Evolutionary conservation across 2,888 invertebrate genomes (phyloP).

Genomic region (Arge pagana): DNA sequence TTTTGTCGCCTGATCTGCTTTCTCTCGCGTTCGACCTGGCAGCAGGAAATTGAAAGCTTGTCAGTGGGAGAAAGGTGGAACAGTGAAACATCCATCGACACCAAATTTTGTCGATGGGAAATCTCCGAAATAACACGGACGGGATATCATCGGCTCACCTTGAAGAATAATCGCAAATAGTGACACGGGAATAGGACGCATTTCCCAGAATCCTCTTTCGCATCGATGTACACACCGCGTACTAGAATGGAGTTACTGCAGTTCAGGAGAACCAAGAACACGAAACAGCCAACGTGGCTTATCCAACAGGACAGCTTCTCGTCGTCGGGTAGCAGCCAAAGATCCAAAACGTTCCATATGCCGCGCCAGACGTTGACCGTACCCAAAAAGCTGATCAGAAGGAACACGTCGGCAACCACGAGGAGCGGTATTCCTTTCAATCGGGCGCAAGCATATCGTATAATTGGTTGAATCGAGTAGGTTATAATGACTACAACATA

Average conservation of each 20-base stretch:
- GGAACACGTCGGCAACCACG: constrained; percentile 75
- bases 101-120: neutral
- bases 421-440: constrained; percentile 71
- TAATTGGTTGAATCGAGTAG: constrained; percentile 75
- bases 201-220: constrained; percentile 80
- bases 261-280: constrained; percentile 77
- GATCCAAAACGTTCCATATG: constrained; percentile 80
- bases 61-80: neutral
- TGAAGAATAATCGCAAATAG: constrained; percentile 78
- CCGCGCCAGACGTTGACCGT: constrained; percentile 90
- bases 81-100: neutral
- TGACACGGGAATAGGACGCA: constrained; percentile 85
- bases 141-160: constrained; percentile 47
- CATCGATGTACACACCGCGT: constrained; percentile 86
- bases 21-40: constrained; percentile 53
- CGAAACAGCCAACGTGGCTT: constrained; percentile 75
- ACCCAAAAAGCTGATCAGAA: constrained; percentile 76
- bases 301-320: constrained; percentile 79
- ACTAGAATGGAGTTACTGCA: constrained; percentile 87
- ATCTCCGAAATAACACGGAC: neutral
- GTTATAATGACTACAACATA: constrained; percentile 74
- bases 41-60: neutral
- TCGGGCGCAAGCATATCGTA: constrained; percentile 72
- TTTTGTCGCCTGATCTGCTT: constrained; percentile 52
- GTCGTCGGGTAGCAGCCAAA: constrained; percentile 74